Evolutionary conservation across 2,888 invertebrate species (phyloP).

Genomic region (Suillia variegata): DNA sequence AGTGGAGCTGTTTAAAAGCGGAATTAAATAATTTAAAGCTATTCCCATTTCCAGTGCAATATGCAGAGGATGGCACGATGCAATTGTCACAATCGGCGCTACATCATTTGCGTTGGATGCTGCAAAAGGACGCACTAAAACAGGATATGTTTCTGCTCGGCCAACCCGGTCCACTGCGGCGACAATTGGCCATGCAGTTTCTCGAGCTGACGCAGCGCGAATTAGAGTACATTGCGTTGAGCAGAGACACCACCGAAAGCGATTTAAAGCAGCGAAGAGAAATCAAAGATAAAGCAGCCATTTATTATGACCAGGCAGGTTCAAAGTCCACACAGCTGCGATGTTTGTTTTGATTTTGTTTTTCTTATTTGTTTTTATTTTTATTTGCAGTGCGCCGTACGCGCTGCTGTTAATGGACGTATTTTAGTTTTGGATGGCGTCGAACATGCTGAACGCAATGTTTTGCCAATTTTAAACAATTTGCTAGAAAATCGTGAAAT

Average conservation of each 20-base stretch:
- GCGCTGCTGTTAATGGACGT: slow-evolving; percentile 86
- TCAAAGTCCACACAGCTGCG: background rate
- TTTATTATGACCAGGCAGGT: slow-evolving; percentile 88
- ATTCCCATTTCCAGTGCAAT: slow-evolving; percentile 44
- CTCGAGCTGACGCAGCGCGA: slow-evolving; percentile 88
- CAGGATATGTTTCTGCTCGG: slow-evolving; percentile 97
- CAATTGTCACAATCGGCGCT: slow-evolving; percentile 74
- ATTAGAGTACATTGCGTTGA: slow-evolving; percentile 90
- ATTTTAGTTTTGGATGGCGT: slow-evolving; percentile 92
- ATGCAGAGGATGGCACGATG: slow-evolving; percentile 64
- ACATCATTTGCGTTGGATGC: slow-evolving; percentile 90
- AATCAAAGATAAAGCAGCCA: slow-evolving; percentile 84
- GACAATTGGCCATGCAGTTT: slow-evolving; percentile 85
- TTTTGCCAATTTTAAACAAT: slow-evolving; percentile 94
- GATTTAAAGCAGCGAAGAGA: slow-evolving; percentile 96
- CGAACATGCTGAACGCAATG: slow-evolving; percentile 97
- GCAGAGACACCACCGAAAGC: slow-evolving; percentile 95
- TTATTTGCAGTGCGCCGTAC: slow-evolving; percentile 79
- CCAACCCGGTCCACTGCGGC: slow-evolving; percentile 79
- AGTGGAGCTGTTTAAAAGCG: background rate
- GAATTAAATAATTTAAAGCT: background rate
- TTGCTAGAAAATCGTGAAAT: slow-evolving; percentile 96
- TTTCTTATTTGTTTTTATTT: background rate
- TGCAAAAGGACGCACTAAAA: slow-evolving; percentile 89
- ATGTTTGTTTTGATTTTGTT: too few species aligned